Base-by-base conservation (phyloP, 1,140 invertebrate genomes). In the Aleiodes sp. region DNA sequence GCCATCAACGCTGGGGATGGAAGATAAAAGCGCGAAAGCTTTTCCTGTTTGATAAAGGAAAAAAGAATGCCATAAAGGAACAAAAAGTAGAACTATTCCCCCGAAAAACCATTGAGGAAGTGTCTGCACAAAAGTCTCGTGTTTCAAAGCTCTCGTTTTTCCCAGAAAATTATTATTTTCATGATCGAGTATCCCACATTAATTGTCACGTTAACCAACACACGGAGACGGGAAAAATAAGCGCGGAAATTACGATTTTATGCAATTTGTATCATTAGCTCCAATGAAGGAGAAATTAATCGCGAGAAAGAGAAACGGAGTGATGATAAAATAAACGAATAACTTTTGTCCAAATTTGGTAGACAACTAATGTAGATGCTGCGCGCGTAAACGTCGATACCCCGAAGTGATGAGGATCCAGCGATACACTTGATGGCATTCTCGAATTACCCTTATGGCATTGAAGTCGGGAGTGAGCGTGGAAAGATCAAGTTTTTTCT, bases 401-500 rank as follows among this genome's bases (percentile, higher is more conserved):
- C 56, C 46, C 61, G 46, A 65, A 59, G n/a, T 7, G 56, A 28
- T 24, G 6, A 56, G 10, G 19, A 56, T 39, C 16, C 9, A 4
- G 57, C 52, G 16, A 59, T 56, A 65, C 46, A 66, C 16, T 37
- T n/a, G 35, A 33, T 69, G 57, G 59, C 61, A 65, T 72, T 69
- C 66, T 72, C 52, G 70, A 69, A 72, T 72, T 56, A 72, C 57
- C 56, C 62, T 69, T 72, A 72, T 69, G 66, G 64, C 31, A 4
- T 10, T 35, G 31, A 4, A n/a, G n/a, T n/a, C n/a, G n/a, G n/a
- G n/a, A 46, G 59, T 29, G n/a, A 63, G 33, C 28, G 41, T 59
- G 37, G 61, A 70, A 63, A 65, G 52, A 21, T n/a, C 39, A 26
- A 46, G 70, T 68, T 63, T 63, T 72, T 68, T 68, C 39, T 10